phyloP scores from a whole-genome alignment of 2,113 vertebrate species.

The Silurus meridionalis region DNA sequence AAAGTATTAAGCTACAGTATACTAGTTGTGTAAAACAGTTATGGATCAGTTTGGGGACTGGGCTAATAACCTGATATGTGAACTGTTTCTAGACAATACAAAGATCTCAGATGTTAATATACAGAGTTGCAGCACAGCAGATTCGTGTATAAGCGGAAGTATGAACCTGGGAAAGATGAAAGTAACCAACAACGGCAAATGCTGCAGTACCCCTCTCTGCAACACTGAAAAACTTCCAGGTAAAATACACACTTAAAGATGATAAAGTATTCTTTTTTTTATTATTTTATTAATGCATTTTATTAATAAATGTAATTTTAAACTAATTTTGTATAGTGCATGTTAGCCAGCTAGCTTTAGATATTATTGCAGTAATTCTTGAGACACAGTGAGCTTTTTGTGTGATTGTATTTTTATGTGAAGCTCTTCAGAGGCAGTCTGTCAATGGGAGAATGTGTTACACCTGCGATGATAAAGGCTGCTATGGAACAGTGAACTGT shows the following conservation, averaged over 20 bases:
- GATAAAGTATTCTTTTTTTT: background rate
- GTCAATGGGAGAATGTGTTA: conserved; percentile 63
- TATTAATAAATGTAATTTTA: too few species aligned
- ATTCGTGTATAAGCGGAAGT: background rate
- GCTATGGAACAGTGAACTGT: conserved; percentile 49
- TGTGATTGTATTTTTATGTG: background rate
- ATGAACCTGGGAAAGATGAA: background rate
- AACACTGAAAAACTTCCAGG: conserved; percentile 3
- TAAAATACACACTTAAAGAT: background rate
- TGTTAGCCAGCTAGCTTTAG: too few species aligned
- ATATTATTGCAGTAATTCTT: too few species aligned
- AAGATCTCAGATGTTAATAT: background rate
- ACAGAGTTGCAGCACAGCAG: background rate
- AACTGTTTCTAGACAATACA: background rate
- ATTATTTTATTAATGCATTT: background rate
- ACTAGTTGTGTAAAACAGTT: too few species aligned
- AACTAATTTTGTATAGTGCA: too few species aligned
- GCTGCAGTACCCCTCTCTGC: conserved; percentile 20
- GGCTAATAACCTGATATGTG: background rate
- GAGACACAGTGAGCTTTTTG: background rate
- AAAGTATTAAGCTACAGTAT: too few species aligned
- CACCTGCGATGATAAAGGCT: conserved; percentile 33
- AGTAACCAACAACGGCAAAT: background rate
- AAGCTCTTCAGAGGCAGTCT: background rate
- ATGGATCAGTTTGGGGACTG: too few species aligned